phyloP scores from a whole-genome alignment of 2,113 vertebrate genomes.

The Lophius piscatorius region DNA sequence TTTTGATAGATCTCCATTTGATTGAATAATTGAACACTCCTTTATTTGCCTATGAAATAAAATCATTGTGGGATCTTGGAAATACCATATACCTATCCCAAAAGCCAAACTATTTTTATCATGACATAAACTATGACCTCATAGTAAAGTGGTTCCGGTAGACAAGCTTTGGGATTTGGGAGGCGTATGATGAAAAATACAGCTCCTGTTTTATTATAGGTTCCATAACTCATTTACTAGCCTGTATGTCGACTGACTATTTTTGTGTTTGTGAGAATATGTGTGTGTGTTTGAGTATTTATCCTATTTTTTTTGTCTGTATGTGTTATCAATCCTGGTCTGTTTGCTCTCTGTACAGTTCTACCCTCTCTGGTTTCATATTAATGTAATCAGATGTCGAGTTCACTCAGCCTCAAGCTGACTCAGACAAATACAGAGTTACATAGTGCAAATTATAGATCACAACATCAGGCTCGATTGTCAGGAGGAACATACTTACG shows the following conservation, averaged over 20 bases:
- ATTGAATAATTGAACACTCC: too few species aligned
- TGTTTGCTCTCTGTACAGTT: constrained; percentile 24
- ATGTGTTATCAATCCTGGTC: constrained; percentile 16
- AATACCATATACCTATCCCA: neutral
- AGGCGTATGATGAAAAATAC: neutral
- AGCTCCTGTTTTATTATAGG: constrained; percentile 40
- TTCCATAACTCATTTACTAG: constrained; percentile 42
- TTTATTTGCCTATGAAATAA: neutral
- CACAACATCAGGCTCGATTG: neutral
- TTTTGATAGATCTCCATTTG: too few species aligned
- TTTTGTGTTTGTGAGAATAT: neutral
- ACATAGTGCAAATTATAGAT: constrained; percentile 5
- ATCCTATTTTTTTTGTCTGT: constrained; percentile 2
- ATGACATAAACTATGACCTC: neutral
- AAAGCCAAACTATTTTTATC: neutral
- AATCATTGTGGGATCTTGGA: neutral
- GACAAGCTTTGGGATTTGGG: too few species aligned
- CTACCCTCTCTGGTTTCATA: constrained; percentile 29
- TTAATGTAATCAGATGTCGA: constrained; percentile 54
- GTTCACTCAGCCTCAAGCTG: constrained; percentile 38
- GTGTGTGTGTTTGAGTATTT: constrained; percentile 14
- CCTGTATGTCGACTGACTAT: neutral
- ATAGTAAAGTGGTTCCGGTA: too few species aligned
- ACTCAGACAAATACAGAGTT: constrained; percentile 18
- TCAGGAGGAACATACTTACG: constrained; percentile 3